phyloP scores from a whole-genome alignment of 2,797 vertebrate species.

The Buphagus erythrorhynchus region DNA sequence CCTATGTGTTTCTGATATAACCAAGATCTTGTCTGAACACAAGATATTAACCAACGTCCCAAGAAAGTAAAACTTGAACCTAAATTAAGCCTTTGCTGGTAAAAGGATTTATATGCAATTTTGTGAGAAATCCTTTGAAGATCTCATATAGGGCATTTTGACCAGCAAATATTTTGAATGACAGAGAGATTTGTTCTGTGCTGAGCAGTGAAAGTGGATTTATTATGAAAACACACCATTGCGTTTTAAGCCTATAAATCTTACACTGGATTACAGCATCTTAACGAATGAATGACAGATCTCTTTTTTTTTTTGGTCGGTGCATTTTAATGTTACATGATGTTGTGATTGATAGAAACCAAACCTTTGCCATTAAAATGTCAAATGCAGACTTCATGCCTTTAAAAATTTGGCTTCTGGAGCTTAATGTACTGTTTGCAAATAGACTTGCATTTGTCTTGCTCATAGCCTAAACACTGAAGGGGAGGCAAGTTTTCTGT shows the following conservation, averaged over 20 bases:
- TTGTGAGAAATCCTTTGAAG: slow-evolving; percentile 77
- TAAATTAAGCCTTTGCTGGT: slow-evolving; percentile 78
- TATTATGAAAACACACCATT: slow-evolving; percentile 78
- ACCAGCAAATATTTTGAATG: slow-evolving; percentile 69
- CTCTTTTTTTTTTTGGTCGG: slow-evolving; percentile 63
- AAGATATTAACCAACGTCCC: slow-evolving; percentile 67
- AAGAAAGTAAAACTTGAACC: slow-evolving; percentile 72
- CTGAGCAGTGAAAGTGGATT: slow-evolving; percentile 75
- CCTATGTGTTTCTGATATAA: slow-evolving; percentile 84
- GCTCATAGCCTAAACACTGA: slow-evolving; percentile 52
- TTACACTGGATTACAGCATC: slow-evolving; percentile 80
- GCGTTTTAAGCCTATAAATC: slow-evolving; percentile 77
- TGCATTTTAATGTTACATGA: slow-evolving; percentile 79
- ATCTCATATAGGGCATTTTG: slow-evolving; percentile 70
- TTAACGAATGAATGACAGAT: slow-evolving; percentile 82
- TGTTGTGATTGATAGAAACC: slow-evolving; percentile 80
- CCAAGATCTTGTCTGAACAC: slow-evolving; percentile 81
- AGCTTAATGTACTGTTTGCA: slow-evolving; percentile 82
- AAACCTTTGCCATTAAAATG: slow-evolving; percentile 80
- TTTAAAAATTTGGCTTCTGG: slow-evolving; percentile 81
- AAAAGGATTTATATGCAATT: slow-evolving; percentile 75
- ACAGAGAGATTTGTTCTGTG: slow-evolving; percentile 74
- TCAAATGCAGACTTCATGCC: slow-evolving; percentile 75
- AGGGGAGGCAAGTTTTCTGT: slow-evolving; percentile 53
- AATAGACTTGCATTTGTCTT: slow-evolving; percentile 78